Evolutionary conservation across 2,797 vertebrate genomes (phyloP).

Genomic region (Acrocephalus scirpaceus): DNA sequence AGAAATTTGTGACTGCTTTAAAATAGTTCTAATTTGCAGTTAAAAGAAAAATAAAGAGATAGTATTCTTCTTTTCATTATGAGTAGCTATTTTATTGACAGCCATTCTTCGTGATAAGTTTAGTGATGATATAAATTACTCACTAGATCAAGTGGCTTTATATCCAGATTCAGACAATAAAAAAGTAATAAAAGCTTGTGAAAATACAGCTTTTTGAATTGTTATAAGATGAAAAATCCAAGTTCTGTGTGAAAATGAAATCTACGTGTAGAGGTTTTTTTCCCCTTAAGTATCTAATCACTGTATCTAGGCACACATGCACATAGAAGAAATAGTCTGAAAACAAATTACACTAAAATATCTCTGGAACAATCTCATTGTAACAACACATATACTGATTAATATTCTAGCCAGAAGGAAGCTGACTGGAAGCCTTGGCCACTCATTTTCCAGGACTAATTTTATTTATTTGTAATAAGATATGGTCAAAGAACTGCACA

Average conservation of each 20-base stretch:
- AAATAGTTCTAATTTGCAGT: background rate
- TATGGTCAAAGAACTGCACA: background rate
- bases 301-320: background rate
- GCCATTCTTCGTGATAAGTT: background rate
- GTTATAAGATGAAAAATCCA: background rate
- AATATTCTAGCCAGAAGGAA: slow-evolving; percentile 17
- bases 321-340: background rate
- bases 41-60: background rate
- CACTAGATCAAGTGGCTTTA: background rate
- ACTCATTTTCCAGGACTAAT: background rate
- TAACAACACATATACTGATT: slow-evolving; percentile 8
- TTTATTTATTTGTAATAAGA: background rate
- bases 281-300: background rate
- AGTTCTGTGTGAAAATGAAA: background rate
- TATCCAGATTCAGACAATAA: background rate
- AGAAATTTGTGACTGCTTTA: background rate
- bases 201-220: background rate
- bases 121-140: background rate
- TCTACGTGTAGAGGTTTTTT: background rate
- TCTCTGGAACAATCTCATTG: slow-evolving; percentile 11
- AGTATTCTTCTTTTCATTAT: background rate
- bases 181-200: background rate
- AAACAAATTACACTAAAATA: slow-evolving; percentile 10
- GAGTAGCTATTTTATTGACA: background rate
- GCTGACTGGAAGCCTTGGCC: background rate